Evolutionary conservation across 2,797 vertebrate species (phyloP), one percentile per base, ranked within the genome.

Genomic region (Tapera naevia): DNA sequence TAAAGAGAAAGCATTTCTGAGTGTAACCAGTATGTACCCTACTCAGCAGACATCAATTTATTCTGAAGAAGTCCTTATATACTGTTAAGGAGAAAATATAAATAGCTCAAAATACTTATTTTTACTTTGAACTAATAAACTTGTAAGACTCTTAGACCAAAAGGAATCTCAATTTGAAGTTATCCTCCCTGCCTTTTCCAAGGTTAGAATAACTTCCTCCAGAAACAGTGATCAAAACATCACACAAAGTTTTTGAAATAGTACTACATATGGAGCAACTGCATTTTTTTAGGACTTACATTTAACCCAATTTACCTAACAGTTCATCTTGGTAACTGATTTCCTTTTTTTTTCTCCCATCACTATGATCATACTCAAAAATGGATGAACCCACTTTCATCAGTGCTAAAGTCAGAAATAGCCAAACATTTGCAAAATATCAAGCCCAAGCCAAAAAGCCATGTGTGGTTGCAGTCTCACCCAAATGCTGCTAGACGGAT

Each of bases 401-500:
- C 54, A 69, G 22, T 1, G 27, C 23, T 46, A 32, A 69, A 25
- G 14, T 15, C 71, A 89, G 54, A 72, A n/a, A 35, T 17, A 91
- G 60, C 13, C 60, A 54, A 50, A 58, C 33, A 28, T 64, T 25
- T 70, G 57, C 64, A 58, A 70, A 91, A n/a, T 18, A 66, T 23
- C 23, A 2, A 12, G 22, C 16, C 15, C 83, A 78, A 66, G 45
- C 80, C 70, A 83, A 24, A 6, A 62, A 61, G n/a, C 48, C 61
- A 46, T 0, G 1, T 0, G 0, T 2, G 50, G 43, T 37, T 53
- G 45, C 37, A 57, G 54, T 54, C 86, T 51, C 71, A 71, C 46
- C 33, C 41, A 72, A 69, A 88, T 17, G 35, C 39, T 91, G 46
- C 51, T 46, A 22, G 79, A 66, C 53, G 75, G 58, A 46, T 43